Percentiles rank a stretch among this genome's conserved stretches.
These are phyloP conservation scores for Morpho achilles DNA, from an alignment of 2,888 invertebrate species.

Conservation along the genomic window DNA sequence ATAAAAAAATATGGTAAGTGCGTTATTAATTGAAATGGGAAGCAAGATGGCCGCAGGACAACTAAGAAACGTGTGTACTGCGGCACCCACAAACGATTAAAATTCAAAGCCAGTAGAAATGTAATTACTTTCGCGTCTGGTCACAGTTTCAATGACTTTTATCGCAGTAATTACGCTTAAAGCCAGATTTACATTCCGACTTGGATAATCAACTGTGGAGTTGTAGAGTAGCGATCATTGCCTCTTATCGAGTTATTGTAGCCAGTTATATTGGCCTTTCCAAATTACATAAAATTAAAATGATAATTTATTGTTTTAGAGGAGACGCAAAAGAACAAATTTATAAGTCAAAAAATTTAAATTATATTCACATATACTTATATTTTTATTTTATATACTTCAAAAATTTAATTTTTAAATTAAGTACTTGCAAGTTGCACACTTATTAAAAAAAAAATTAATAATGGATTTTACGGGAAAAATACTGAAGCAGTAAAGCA, in stretches of 20 bases:
- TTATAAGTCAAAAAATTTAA: too few species aligned
- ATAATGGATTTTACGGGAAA: too few species aligned
- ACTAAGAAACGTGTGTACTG: slow-evolving; percentile 8
- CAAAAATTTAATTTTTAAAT: too few species aligned
- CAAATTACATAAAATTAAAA: too few species aligned
- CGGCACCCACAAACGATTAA: slow-evolving; percentile 46
- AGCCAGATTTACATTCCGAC: slow-evolving; percentile 58
- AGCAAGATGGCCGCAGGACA: slow-evolving; percentile 16
- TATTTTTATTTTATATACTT: too few species aligned
- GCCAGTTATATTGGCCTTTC: background rate
- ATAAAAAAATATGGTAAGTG: slow-evolving; percentile 13
- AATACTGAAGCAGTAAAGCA: too few species aligned
- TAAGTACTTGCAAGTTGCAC: too few species aligned
- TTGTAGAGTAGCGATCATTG: slow-evolving; percentile 17
- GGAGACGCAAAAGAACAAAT: too few species aligned
- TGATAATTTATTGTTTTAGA: too few species aligned
- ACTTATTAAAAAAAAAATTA: too few species aligned
- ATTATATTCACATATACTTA: too few species aligned
- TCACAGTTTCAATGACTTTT: slow-evolving; percentile 64
- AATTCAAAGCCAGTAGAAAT: slow-evolving; percentile 74
- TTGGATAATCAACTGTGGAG: slow-evolving; percentile 23
- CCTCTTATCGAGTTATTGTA: slow-evolving; percentile 14
- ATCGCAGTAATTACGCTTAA: slow-evolving; percentile 69
- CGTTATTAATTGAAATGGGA: slow-evolving; percentile 21
- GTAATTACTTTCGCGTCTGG: slow-evolving; percentile 70